These are phyloP conservation scores for Rhagoletis pomonella DNA, from an alignment of 1,140 invertebrate species.

Conservation along the genomic window DNA sequence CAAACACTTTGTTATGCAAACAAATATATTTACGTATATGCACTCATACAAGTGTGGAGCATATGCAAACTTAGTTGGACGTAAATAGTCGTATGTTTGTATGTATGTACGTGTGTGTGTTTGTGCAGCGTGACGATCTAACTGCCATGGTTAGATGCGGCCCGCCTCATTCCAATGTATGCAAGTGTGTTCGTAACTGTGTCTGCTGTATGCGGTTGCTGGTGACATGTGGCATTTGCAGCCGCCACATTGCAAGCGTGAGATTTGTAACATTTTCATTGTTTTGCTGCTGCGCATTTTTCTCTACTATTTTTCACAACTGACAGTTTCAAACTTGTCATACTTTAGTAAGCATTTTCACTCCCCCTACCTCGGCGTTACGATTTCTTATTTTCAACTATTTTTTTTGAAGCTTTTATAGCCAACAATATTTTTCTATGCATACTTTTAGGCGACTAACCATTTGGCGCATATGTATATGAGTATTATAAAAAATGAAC, in stretches of 20 bases:
- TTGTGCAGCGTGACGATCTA: not conserved
- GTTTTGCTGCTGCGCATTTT: constrained; percentile 48
- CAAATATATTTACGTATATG: not conserved
- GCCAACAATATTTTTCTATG: constrained; percentile 21
- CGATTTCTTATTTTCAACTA: not conserved
- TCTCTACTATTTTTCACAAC: not conserved
- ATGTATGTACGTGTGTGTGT: not conserved
- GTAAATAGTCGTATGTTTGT: not conserved
- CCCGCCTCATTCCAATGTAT: not conserved
- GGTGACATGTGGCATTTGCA: constrained; percentile 52
- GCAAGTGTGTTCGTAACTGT: not conserved
- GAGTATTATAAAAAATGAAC: not conserved
- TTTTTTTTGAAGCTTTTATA: constrained; percentile 2
- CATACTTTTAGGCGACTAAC: constrained; percentile 42
- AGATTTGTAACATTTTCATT: constrained; percentile 53
- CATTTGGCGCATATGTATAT: not conserved
- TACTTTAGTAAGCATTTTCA: constrained; percentile 5
- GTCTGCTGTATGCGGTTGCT: constrained; percentile 42
- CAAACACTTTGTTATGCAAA: constrained; percentile 51
- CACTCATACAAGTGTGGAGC: not conserved
- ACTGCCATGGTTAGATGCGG: not conserved
- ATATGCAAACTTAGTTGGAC: constrained; percentile 45
- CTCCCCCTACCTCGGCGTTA: not conserved
- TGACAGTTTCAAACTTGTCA: constrained; percentile 38
- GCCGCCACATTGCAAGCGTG: constrained; percentile 47